phyloP scores from a whole-genome alignment of 2,113 vertebrate species.

The Paralichthys olivaceus region DNA sequence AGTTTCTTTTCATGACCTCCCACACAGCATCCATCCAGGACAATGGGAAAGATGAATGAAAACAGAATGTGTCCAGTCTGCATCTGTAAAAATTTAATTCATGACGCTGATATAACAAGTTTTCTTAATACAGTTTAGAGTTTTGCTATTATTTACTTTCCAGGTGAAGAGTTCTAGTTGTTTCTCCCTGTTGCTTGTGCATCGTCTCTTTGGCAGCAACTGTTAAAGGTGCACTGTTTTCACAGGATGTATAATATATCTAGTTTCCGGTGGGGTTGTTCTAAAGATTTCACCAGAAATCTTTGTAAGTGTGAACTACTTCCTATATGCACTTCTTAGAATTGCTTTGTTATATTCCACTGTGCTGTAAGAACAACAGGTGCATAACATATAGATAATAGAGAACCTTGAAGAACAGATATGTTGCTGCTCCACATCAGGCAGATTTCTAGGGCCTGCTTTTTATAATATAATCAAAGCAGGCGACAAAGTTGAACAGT shows the following conservation, averaged over 20 bases:
- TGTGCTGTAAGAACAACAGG: not conserved
- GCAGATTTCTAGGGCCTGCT: too few relatives aligned
- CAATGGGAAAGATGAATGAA: constrained; percentile 17
- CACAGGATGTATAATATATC: not conserved
- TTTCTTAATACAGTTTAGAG: not conserved
- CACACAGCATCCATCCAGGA: constrained; percentile 44
- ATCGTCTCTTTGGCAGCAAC: not conserved
- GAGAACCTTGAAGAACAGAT: too few relatives aligned
- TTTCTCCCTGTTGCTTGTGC: not conserved
- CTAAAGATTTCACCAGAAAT: constrained; percentile 28
- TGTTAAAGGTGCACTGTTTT: not conserved
- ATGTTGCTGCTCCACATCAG: too few relatives aligned
- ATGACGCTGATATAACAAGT: not conserved
- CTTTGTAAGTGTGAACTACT: constrained; percentile 8
- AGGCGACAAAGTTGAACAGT: too few relatives aligned
- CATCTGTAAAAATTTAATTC: constrained; percentile 17
- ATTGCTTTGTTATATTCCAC: not conserved
- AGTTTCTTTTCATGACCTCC: not conserved
- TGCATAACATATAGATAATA: too few relatives aligned
- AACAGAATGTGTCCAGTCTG: constrained; percentile 21
- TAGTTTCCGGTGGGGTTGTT: constrained; percentile 51
- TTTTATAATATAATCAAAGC: too few relatives aligned
- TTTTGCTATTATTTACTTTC: not conserved
- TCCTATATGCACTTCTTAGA: constrained; percentile 33
- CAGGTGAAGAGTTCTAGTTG: constrained; percentile 5